phyloP scores from a whole-genome alignment of 2,888 invertebrate genomes.

The Odontocolon sp. region DNA sequence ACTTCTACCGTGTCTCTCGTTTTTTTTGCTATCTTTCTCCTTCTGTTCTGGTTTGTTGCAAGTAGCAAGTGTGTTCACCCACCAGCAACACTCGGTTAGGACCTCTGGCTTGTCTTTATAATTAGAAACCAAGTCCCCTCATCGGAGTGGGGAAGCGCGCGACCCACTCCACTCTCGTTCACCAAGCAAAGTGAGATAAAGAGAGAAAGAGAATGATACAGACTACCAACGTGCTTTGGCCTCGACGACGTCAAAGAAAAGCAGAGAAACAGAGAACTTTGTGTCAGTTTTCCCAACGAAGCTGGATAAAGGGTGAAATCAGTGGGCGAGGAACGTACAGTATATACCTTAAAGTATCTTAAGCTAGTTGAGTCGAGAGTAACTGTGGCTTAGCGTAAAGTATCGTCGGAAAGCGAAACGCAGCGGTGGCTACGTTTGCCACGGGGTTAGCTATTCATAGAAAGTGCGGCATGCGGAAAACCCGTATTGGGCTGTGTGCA shows the following conservation, averaged over 20 bases:
- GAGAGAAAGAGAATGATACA: slow-evolving; percentile 1
- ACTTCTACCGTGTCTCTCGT: background rate
- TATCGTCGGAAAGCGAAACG: slow-evolving; percentile 16
- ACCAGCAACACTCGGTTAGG: slow-evolving; percentile 36
- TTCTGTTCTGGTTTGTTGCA: slow-evolving; percentile 1
- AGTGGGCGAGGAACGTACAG: too few species aligned
- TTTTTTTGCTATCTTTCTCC: slow-evolving; percentile 17
- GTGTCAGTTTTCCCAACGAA: too few species aligned
- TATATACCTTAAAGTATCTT: too few species aligned
- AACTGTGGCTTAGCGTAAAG: background rate
- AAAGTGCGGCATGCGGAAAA: slow-evolving; percentile 57
- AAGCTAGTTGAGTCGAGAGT: background rate
- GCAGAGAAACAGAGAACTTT: background rate
- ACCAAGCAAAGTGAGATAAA: too few species aligned
- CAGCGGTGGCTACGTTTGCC: slow-evolving; percentile 11
- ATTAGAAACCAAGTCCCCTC: slow-evolving; percentile 55
- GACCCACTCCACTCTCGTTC: slow-evolving; percentile 15
- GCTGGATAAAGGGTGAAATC: background rate
- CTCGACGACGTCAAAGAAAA: background rate
- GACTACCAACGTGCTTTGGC: too few species aligned
- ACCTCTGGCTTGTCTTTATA: slow-evolving; percentile 47
- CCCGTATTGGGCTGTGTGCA: slow-evolving; percentile 16
- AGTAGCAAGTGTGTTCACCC: slow-evolving; percentile 35
- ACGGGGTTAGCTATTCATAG: slow-evolving; percentile 54
- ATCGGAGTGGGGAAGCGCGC: slow-evolving; percentile 10